These are phyloP conservation scores for Lerema accius DNA, from an alignment of 1,140 invertebrate species.

Conservation along the genomic window DNA sequence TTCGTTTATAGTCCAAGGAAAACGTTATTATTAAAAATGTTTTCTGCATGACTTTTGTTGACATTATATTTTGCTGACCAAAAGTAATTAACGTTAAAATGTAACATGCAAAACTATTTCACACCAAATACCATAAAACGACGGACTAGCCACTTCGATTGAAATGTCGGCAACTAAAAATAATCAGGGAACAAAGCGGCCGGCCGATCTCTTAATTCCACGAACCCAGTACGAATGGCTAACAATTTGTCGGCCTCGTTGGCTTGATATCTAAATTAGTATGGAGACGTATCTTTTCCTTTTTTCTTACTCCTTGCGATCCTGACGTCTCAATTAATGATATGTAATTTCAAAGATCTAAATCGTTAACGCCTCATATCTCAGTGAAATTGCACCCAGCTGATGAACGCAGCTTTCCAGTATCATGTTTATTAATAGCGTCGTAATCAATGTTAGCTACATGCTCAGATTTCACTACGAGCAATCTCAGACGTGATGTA, in stretches of 20 bases:
- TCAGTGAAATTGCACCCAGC: conserved; percentile 51
- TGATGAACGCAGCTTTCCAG: conserved; percentile 37
- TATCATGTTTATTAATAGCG: conserved; percentile 40
- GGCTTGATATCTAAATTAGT: conserved; percentile 79
- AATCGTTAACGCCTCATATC: conserved; percentile 66
- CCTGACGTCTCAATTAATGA: conserved; percentile 78
- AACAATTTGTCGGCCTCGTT: conserved; percentile 74
- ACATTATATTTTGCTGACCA: too few relatives aligned
- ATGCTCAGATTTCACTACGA: neutral
- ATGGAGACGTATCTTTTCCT: conserved; percentile 64
- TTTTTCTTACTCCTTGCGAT: conserved; percentile 59
- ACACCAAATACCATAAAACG: conserved; percentile 62
- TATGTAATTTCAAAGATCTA: conserved; percentile 71
- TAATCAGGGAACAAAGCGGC: conserved; percentile 63
- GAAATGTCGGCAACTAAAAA: conserved; percentile 64
- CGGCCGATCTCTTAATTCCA: conserved; percentile 63
- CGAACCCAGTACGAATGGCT: conserved; percentile 65
- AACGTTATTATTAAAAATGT: too few relatives aligned
- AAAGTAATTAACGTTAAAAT: too few relatives aligned
- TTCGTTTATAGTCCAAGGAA: too few relatives aligned
- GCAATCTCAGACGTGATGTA: neutral
- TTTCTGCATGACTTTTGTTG: too few relatives aligned
- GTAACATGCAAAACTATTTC: conserved; percentile 49
- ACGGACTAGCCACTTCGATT: conserved; percentile 53
- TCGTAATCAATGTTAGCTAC: neutral